Evolutionary conservation across 2,888 invertebrate genomes (phyloP), one percentile per base, ranked within the genome.

Genomic region (Limenitis camilla): DNA sequence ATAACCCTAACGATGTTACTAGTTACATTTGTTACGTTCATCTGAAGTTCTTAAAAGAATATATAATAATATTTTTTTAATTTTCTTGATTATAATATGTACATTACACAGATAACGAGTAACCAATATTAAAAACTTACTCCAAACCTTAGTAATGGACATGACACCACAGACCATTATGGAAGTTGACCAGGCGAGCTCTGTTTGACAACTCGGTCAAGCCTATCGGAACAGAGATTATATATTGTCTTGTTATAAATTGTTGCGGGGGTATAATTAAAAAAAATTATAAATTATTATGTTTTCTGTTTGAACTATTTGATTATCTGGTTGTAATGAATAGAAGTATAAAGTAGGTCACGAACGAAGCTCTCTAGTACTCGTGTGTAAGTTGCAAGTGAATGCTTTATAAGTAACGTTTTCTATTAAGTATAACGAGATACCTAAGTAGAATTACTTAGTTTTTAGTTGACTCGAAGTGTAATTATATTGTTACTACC

Each of bases 1-100:
- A 82, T 81, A 80, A 79, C 76, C 69, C 72, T 75, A 73, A 76
- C 72, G 72, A 76, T 44, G 55, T 47, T 44, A 31, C 40, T 43
- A 44, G 44, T 49, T 45, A 44, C 44, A 44, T 44, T 49, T 40
- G 40, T 40, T 42, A 47, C 41, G 11, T 48, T 43, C 47, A 35
- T 52, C 41, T 43, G 39, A 39, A 48, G 47, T 40, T 27, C 40
- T 48, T 39, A 29, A 40, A 43, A n/a, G n/a, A n/a, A n/a, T n/a
- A n/a, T n/a, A n/a, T n/a, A n/a, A n/a, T n/a, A n/a, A n/a, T n/a
- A n/a, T n/a, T n/a, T n/a, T n/a, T n/a, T n/a, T n/a, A n/a, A n/a
- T n/a, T n/a, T n/a, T n/a, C n/a, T n/a, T n/a, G n/a, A n/a, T n/a
- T n/a, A n/a, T n/a, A n/a, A n/a, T n/a, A n/a, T n/a, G n/a, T n/a